phyloP scores from a whole-genome alignment of 2,113 vertebrate genomes.

The Podarcis cretensis region DNA sequence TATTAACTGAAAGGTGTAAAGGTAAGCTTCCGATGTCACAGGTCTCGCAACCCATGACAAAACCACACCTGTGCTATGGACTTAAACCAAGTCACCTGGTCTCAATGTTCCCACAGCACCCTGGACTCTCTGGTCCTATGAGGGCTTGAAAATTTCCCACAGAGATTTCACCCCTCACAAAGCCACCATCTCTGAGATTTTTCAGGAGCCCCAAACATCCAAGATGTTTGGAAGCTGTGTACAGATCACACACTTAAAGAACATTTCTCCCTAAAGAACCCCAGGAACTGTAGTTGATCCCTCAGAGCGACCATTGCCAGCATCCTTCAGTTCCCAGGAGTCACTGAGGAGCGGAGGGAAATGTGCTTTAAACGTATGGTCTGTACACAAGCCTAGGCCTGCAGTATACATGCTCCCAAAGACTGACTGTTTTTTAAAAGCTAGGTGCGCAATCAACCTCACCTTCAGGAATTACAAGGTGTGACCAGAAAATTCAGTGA shows the following conservation, averaged over 20 bases:
- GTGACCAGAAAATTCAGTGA: too few relatives aligned
- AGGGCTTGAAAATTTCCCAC: background rate
- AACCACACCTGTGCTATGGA: background rate
- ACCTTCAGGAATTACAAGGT: background rate
- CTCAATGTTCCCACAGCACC: background rate
- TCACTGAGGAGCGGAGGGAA: too few relatives aligned
- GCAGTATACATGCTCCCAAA: background rate
- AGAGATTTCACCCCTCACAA: background rate
- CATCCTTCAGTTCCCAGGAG: too few relatives aligned
- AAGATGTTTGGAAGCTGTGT: background rate
- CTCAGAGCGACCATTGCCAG: too few relatives aligned
- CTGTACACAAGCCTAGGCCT: background rate
- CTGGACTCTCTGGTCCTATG: background rate
- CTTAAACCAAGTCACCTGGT: background rate
- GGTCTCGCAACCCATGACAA: background rate
- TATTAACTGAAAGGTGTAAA: background rate
- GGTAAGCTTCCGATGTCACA: background rate
- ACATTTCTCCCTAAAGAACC: too few relatives aligned
- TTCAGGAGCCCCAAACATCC: background rate
- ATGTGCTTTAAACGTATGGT: too few relatives aligned
- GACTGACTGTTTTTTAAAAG: background rate
- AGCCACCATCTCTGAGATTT: background rate
- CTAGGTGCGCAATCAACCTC: background rate
- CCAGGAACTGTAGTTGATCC: too few relatives aligned
- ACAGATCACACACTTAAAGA: too few relatives aligned